These are phyloP conservation scores for Cyclophora punctaria DNA, from an alignment of 2,888 invertebrate species.

Conservation along the genomic window DNA sequence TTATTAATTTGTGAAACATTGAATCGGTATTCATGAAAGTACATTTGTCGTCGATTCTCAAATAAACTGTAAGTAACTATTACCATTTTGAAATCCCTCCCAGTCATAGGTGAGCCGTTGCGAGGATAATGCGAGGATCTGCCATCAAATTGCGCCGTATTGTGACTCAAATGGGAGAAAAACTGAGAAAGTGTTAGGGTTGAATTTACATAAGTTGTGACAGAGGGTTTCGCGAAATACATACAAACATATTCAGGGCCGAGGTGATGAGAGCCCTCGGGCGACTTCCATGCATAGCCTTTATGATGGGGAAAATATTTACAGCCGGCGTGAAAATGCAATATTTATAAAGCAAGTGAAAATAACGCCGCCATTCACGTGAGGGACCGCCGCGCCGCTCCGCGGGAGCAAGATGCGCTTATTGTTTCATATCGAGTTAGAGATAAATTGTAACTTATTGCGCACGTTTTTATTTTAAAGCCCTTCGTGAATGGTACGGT, in stretches of 20 bases:
- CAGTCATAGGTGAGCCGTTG: constrained; percentile 44
- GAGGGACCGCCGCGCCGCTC: constrained; percentile 28
- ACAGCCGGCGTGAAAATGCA: constrained; percentile 55
- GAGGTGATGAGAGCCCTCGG: constrained; percentile 68
- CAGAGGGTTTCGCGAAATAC: constrained; percentile 61
- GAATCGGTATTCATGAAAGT: neutral
- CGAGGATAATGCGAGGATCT: constrained; percentile 58
- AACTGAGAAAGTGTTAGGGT: constrained; percentile 69
- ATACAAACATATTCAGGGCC: constrained; percentile 69
- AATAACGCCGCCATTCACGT: constrained; percentile 36
- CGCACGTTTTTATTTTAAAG: constrained; percentile 11
- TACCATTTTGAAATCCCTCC: constrained; percentile 46
- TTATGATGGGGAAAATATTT: constrained; percentile 68
- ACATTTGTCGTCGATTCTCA: constrained; percentile 32
- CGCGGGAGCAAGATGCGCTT: constrained; percentile 35
- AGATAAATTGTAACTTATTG: constrained; percentile 43
- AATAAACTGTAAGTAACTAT: constrained; percentile 55
- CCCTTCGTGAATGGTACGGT: neutral
- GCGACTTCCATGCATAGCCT: constrained; percentile 58
- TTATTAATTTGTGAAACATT: neutral
- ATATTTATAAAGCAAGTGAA: constrained; percentile 57
- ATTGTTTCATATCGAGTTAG: constrained; percentile 45
- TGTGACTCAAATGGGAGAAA: constrained; percentile 70
- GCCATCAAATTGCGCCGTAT: constrained; percentile 68
- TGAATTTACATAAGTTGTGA: constrained; percentile 72